These are phyloP conservation scores for Leptarthrus brevirostris DNA, from an alignment of 2,888 invertebrate genomes.

Conservation along the genomic window DNA sequence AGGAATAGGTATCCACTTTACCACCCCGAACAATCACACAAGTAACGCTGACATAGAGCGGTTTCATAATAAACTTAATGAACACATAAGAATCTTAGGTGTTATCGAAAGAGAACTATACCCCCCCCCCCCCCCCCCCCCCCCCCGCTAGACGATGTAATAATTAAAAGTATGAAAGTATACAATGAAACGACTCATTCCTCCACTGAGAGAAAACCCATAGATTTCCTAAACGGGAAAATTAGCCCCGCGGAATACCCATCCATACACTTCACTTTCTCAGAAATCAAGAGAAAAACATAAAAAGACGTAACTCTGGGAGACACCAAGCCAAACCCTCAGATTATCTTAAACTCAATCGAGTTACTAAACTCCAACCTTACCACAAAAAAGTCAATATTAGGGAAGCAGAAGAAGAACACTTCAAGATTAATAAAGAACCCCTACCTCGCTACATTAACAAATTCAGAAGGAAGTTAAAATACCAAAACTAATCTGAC, in stretches of 20 bases:
- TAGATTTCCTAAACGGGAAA: too few relatives aligned
- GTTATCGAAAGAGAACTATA: too few relatives aligned
- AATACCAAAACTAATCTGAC: slow-evolving; percentile 20
- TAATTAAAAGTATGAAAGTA: too few relatives aligned
- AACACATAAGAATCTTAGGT: slow-evolving; percentile 25
- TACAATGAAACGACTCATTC: slow-evolving; percentile 40
- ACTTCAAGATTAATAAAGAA: neutral
- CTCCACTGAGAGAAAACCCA: slow-evolving; percentile 11
- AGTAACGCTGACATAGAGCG: slow-evolving; percentile 25
- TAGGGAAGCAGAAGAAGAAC: slow-evolving; percentile 5
- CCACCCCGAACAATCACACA: slow-evolving; percentile 27
- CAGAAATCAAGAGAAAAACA: neutral
- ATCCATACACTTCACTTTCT: neutral
- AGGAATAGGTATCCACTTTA: slow-evolving; percentile 33
- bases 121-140: too few relatives aligned
- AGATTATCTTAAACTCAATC: neutral
- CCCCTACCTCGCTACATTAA: slow-evolving; percentile 6
- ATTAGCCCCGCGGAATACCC: neutral
- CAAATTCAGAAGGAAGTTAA: slow-evolving; percentile 8
- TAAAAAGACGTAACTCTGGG: neutral
- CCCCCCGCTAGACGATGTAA: too few relatives aligned
- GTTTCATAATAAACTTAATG: slow-evolving; percentile 34
- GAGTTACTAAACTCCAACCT: too few relatives aligned
- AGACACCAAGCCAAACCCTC: slow-evolving; percentile 10
- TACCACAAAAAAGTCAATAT: slow-evolving; percentile 12